Conservation (phyloP, 1,140 invertebrate genomes). For the Contarinia nasturtii region DNA sequence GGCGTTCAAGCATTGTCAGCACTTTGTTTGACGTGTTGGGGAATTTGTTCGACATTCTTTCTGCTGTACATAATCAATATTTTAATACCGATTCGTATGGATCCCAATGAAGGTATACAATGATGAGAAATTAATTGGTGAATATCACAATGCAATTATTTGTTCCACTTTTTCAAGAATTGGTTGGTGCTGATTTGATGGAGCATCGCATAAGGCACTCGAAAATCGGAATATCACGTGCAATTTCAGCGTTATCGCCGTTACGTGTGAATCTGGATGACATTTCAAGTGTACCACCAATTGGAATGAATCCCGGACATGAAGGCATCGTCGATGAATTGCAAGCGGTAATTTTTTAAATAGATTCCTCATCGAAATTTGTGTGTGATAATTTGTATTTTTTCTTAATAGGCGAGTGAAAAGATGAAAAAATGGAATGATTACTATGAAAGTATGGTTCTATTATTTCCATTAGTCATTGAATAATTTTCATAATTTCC, state of each 20-base stretch:
- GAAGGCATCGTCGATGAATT: constrained; percentile 27
- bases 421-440: too few relatives aligned
- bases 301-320: constrained; percentile 35
- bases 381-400: too few relatives aligned
- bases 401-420: too few relatives aligned
- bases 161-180: too few relatives aligned
- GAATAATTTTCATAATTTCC: too few relatives aligned
- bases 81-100: constrained; percentile 65
- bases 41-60: constrained; percentile 41
- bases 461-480: too few relatives aligned
- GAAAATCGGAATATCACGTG: constrained; percentile 35
- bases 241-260: constrained; percentile 34
- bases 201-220: constrained; percentile 51
- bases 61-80: constrained; percentile 60
- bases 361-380: too few relatives aligned
- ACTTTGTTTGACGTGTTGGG: constrained; percentile 52
- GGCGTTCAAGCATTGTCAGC: constrained; percentile 58
- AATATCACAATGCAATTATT: too few relatives aligned
- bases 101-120: constrained; percentile 53
- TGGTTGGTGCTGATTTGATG: constrained; percentile 70
- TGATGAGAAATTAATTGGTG: too few relatives aligned
- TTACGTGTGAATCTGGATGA: constrained; percentile 25
- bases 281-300: constrained; percentile 25
- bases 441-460: too few relatives aligned
- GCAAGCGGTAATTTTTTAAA: constrained; percentile 11